Base-by-base conservation (phyloP, 2,797 vertebrate genomes). In the Pyrrhura leucotis region DNA sequence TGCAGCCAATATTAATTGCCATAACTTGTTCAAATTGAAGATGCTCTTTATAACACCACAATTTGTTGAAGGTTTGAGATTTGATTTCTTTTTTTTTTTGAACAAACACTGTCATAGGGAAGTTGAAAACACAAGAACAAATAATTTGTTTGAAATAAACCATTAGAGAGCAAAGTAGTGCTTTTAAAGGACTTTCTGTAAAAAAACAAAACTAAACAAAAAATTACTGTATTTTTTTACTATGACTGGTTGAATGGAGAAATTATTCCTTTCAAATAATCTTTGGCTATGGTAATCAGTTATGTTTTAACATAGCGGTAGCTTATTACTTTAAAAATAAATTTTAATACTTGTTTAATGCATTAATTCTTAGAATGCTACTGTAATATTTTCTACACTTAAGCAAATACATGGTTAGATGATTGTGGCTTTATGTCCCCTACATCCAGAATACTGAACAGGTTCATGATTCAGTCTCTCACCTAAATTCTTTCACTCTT, bases 401-500 rank as follows among this genome's bases (percentile, higher is more conserved):
- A 75, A 85, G 44, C 26, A 85, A 76, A 59, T 66, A 65, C 31
- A 31, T 69, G 14, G 11, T 69, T 92, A 95, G 59, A 13, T 79
- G 29, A n/a, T 78, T 7, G 69, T 50, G 76, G 42, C 44, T 84
- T 85, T 84, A 47, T 22, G 2, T 89, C 47, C 85, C 44, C 54
- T 94, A 40, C 40, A 89, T 88, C 82, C 66, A 92, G 79, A 91
- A 50, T 67, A 51, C 35, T 61, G 67, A 71, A 47, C 31, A 86
- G 80, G 51, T 85, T 76, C 88, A 86, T 73, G 63, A 68, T 76
- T 78, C 69, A 95, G n/a, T 31, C 37, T 61, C 18, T 37, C 51
- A 81, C 31, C 51, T 81, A 88, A 74, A 74, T 92, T 91, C 29
- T 94, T 94, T 78, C 53, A 51, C 25, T 81, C n/a, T 89, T 94